These are phyloP conservation scores for Ormyrus thymus DNA, from an alignment of 2,888 invertebrate genomes.

Conservation along the genomic window DNA sequence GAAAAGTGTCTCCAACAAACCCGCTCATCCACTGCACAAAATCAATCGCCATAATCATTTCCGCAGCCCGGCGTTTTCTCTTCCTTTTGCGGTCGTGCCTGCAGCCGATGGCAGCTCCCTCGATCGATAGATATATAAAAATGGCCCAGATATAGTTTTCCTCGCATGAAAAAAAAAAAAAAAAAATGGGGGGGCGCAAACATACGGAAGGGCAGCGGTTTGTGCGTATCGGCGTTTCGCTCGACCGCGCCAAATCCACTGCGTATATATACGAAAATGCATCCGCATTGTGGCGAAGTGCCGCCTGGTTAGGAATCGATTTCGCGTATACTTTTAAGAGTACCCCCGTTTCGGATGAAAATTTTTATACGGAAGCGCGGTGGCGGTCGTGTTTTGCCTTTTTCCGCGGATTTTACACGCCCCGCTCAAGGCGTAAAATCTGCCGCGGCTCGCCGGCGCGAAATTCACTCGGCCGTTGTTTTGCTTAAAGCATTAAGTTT, in stretches of 20 bases:
- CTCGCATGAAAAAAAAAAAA: background rate
- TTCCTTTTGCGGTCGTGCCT: constrained; percentile 10
- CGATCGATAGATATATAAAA: constrained; percentile 34
- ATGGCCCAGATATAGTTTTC: background rate
- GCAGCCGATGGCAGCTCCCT: background rate
- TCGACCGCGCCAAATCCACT: constrained; percentile 10
- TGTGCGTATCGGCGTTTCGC: constrained; percentile 14
- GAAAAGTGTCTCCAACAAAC: background rate
- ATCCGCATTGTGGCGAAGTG: constrained; percentile 30
- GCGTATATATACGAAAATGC: constrained; percentile 13
- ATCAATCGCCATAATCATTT: constrained; percentile 22
- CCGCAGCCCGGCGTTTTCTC: background rate
- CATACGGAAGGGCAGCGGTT: background rate
- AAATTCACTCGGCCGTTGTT: background rate
- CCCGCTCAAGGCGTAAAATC: too few species aligned
- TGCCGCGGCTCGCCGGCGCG: too few species aligned
- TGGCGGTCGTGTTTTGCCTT: background rate
- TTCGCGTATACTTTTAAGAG: constrained; percentile 34
- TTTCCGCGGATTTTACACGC: background rate
- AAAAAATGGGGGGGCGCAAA: background rate
- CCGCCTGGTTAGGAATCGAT: constrained; percentile 23
- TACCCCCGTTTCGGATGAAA: background rate
- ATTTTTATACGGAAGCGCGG: background rate
- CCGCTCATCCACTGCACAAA: background rate
- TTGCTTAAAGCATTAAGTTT: constrained; percentile 2